Evolutionary conservation across 2,113 vertebrate species (phyloP).

Genomic region (Vulpes vulpes): DNA sequence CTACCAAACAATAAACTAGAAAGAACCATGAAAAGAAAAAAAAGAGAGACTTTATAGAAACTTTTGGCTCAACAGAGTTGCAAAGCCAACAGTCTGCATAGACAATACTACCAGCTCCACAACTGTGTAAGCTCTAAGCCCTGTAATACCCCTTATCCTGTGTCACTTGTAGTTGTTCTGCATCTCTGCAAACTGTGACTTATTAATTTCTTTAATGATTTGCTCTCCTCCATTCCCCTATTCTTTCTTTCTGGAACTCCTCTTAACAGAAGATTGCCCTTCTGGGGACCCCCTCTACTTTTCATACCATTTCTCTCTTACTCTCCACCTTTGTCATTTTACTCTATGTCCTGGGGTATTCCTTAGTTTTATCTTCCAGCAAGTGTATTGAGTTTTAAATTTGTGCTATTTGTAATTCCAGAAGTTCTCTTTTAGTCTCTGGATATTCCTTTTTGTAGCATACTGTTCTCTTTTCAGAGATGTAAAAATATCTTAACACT

Average conservation of each 20-base stretch:
- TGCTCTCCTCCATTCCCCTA: background rate
- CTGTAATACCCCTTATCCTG: background rate
- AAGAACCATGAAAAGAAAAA: background rate
- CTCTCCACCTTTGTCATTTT: background rate
- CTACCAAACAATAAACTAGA: conserved; percentile 26
- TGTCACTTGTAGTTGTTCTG: background rate
- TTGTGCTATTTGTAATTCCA: background rate
- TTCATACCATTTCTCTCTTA: background rate
- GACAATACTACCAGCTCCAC: background rate
- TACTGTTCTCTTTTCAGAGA: background rate
- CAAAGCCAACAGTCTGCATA: background rate
- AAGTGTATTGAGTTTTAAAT: background rate
- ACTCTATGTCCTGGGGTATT: background rate
- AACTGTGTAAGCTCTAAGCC: background rate
- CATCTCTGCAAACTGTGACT: background rate
- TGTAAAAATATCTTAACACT: conserved; percentile 6
- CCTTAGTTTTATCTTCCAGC: background rate
- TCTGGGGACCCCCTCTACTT: background rate
- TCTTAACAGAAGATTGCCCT: background rate
- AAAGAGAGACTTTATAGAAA: background rate
- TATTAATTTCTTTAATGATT: background rate
- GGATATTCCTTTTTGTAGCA: conserved; percentile 5
- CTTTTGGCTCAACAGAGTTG: background rate
- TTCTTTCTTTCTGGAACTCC: background rate
- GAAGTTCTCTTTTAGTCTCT: background rate